Evolutionary conservation across 2,888 invertebrate species (phyloP), one percentile per base, ranked within the genome.

Genomic region (Odontothrips loti): DNA sequence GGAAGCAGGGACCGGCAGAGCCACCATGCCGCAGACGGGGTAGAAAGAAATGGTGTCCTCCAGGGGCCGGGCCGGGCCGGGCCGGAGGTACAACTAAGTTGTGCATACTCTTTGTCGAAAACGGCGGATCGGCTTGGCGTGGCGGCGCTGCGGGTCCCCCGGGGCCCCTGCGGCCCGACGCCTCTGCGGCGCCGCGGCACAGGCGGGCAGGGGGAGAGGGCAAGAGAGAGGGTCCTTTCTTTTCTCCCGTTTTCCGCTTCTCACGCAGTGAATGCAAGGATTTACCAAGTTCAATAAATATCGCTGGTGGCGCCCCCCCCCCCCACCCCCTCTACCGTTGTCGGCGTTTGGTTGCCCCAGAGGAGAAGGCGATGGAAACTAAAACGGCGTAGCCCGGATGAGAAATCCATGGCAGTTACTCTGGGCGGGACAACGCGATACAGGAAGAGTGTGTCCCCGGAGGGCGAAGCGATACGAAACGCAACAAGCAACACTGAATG

Each of bases 271-370:
- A 12, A 75, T 75, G 68, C 68, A 75, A 75, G 68, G 68, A 75
- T 75, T 75, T 75, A 75, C 68, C 68, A 75, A 75, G 68, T 75
- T 75, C 68, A 75, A 75, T 75, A 75, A 75, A 75, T 75, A 75
- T 75, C 27, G 68, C 68, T 12, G 27, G 15, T 58, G 58, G 20
- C 68, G 58, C 58, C 58, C 34, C 34, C 34, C 34, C 34, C 34
- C 34, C 34, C 34, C 34, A 2, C 34, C 34, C 34, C 34, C 34
- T 43, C 34, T 43, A 6, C 34, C 34, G 34, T 43, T 4, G 3
- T 43, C 34, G 34, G 34, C 34, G 34, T 43, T 43, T 43, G 34
- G 34, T 6, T 43, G 34, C 34, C 34, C 34, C 34, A 43, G 34
- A 43, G 34, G 6, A 43, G 34, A 43, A 43, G 34, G 34, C 3